These are phyloP conservation scores for Aphis craccivora DNA, from an alignment of 1,140 invertebrate genomes.

Conservation along the genomic window DNA sequence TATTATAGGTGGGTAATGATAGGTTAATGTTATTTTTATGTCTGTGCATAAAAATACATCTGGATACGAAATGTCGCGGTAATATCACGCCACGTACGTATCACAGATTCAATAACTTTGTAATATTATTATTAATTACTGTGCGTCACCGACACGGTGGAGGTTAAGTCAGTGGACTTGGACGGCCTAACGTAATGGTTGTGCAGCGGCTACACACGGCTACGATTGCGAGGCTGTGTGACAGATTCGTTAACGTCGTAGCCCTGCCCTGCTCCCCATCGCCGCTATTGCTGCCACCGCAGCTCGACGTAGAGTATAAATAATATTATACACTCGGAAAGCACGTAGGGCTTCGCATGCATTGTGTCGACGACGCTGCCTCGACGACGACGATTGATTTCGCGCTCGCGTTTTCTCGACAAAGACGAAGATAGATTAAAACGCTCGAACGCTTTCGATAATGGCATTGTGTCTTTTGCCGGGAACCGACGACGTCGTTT, in stretches of 20 bases:
- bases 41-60: too few species aligned
- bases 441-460: conserved; percentile 40
- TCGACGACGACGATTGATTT: conserved; percentile 17
- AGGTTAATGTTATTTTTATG: too few species aligned
- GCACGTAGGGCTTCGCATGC: not conserved
- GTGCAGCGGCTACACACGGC: not conserved
- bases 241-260: not conserved
- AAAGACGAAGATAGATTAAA: conserved; percentile 47
- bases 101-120: not conserved
- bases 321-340: not conserved
- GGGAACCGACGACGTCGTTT: not conserved
- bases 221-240: not conserved
- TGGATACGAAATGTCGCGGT: not conserved
- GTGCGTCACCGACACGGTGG: not conserved
- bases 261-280: too few species aligned
- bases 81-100: too few species aligned
- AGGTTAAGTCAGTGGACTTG: not conserved
- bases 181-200: not conserved
- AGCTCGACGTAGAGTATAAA: not conserved
- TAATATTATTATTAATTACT: not conserved
- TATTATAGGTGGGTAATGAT: too few species aligned
- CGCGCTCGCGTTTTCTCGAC: not conserved
- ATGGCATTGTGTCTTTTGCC: conserved; percentile 22
- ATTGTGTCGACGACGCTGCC: not conserved
- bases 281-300: too few species aligned